A percentile compares a stretch with the other conserved stretches of the same genome.
These are phyloP conservation scores for Numida meleagris DNA, from an alignment of 2,113 vertebrate genomes.

Conservation along the genomic window DNA sequence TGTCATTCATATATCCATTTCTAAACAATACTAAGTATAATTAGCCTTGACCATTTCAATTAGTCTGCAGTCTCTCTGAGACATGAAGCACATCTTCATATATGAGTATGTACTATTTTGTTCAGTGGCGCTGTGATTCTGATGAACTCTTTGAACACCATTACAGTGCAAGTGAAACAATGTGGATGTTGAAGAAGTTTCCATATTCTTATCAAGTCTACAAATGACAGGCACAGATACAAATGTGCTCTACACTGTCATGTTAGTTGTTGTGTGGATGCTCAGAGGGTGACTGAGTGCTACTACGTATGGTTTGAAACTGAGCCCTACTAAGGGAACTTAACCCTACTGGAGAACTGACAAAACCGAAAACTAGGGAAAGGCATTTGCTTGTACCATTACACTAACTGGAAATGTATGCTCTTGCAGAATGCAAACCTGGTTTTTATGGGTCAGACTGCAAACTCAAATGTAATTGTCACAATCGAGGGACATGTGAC, in stretches of 20 bases:
- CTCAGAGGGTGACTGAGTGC: background rate
- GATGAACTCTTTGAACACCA: background rate
- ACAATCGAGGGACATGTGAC: conserved; percentile 77
- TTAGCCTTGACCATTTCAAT: background rate
- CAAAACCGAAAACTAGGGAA: background rate
- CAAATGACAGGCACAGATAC: background rate
- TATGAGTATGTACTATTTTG: background rate
- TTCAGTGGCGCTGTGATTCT: background rate
- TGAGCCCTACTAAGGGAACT: background rate
- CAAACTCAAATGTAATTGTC: conserved; percentile 83
- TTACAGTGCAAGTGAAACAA: background rate
- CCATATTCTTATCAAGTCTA: background rate
- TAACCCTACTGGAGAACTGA: background rate
- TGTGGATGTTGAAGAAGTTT: background rate
- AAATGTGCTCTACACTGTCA: background rate
- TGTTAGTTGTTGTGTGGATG: background rate
- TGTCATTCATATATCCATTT: background rate
- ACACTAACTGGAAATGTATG: background rate
- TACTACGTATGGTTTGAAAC: background rate
- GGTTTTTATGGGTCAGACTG: conserved; percentile 86
- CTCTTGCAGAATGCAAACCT: conserved; percentile 78
- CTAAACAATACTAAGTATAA: background rate
- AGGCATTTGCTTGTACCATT: background rate
- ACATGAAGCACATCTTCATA: background rate
- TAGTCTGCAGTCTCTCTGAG: background rate